Percentiles rank a stretch among this genome's conserved stretches.
Conservation (phyloP, 2,797 vertebrate genomes). For the Helarctos malayanus region DNA sequence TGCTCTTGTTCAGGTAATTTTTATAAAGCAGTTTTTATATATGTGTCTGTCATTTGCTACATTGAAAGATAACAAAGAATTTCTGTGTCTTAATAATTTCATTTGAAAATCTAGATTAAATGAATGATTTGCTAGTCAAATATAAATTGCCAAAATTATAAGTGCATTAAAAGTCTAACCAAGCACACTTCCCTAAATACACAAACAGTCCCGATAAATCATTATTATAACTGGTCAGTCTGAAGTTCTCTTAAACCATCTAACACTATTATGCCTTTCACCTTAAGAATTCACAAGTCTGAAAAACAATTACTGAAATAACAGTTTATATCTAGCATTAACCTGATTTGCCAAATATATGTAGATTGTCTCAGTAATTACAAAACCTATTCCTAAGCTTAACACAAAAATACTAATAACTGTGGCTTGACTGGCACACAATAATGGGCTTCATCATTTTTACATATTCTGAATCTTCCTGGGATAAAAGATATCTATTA, state of each 20-base stretch:
- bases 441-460: neutral
- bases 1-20: conserved; percentile 97
- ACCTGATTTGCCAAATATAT: neutral
- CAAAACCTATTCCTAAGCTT: conserved; percentile 28
- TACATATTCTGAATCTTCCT: conserved; percentile 4
- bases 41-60: neutral
- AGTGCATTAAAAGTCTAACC: conserved; percentile 4
- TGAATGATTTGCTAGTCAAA: conserved; percentile 34
- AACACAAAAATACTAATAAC: conserved; percentile 23
- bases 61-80: conserved; percentile 44
- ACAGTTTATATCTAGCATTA: conserved; percentile 12
- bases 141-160: neutral
- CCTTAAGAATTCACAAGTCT: conserved; percentile 32
- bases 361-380: conserved; percentile 17
- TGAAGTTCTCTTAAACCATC: conserved; percentile 7
- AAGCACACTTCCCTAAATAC: neutral
- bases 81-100: neutral
- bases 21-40: conserved; percentile 46
- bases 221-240: neutral
- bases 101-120: neutral
- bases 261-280: neutral
- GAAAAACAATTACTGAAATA: conserved; percentile 43
- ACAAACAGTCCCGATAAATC: neutral
- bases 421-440: conserved; percentile 14
- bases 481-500: neutral